These are phyloP conservation scores for Brachionichthys hirsutus DNA, from an alignment of 2,113 vertebrate species.

Conservation along the genomic window DNA sequence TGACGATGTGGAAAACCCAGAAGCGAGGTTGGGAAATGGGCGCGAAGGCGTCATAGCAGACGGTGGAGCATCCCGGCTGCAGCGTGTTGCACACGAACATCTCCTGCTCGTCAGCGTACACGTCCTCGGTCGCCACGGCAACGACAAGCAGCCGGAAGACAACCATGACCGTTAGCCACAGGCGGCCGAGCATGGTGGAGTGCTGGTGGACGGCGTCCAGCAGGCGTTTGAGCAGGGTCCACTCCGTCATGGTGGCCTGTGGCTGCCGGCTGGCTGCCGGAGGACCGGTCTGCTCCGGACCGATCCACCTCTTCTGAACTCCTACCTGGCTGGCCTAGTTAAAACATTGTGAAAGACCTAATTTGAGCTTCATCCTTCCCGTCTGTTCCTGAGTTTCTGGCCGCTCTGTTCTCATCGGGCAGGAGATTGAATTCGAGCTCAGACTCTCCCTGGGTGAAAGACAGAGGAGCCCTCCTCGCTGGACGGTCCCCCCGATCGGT, in stretches of 20 bases:
- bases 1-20: conserved; percentile 83
- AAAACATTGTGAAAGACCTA: too few relatives aligned
- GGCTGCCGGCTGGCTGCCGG: conserved; percentile 33
- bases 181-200: conserved; percentile 80
- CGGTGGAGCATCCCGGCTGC: conserved; percentile 77
- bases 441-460: neutral
- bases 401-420: neutral
- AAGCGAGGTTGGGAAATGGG: conserved; percentile 81
- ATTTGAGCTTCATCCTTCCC: neutral
- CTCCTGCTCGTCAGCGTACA: conserved; percentile 79
- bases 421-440: neutral
- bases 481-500: conserved; percentile 3
- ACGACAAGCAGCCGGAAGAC: conserved; percentile 80
- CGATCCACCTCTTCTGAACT: conserved; percentile 51
- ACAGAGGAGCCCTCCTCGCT: neutral
- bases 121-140: conserved; percentile 78
- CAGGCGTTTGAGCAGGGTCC: conserved; percentile 80
- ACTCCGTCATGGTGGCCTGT: conserved; percentile 78
- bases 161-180: conserved; percentile 82
- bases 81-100: conserved; percentile 81
- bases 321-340: neutral
- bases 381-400: neutral
- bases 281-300: conserved; percentile 41
- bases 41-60: conserved; percentile 79
- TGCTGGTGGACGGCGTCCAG: conserved; percentile 82